These are phyloP conservation scores for Microtus pennsylvanicus DNA, from an alignment of 2,113 vertebrate species.

Conservation along the genomic window DNA sequence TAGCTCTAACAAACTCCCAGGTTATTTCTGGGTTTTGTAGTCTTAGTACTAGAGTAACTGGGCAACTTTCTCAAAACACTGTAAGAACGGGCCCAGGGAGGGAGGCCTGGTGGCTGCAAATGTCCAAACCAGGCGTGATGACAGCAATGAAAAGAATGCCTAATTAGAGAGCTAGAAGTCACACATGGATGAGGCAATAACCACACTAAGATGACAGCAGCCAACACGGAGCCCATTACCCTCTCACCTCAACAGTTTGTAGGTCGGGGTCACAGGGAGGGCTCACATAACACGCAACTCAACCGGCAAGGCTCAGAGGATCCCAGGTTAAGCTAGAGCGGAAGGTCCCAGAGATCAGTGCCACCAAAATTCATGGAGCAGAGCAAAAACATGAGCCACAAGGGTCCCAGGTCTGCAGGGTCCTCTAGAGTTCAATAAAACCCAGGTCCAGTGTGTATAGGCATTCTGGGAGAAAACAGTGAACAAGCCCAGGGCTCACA, in stretches of 20 bases:
- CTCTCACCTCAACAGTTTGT: not conserved
- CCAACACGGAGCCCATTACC: not conserved
- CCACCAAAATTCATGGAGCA: not conserved
- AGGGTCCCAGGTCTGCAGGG: rapidly evolving
- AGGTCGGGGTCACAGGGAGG: not conserved
- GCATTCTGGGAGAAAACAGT: not conserved
- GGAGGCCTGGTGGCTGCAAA: not conserved
- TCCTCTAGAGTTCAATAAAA: no score
- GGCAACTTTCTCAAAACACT: not conserved
- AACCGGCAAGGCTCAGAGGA: not conserved
- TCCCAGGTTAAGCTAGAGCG: not conserved
- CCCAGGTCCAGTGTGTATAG: not conserved
- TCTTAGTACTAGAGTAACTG: not conserved
- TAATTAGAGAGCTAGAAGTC: not conserved
- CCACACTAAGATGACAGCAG: rapidly evolving
- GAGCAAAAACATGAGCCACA: rapidly evolving
- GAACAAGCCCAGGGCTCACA: not conserved
- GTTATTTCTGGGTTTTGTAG: not conserved
- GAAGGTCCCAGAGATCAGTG: not conserved
- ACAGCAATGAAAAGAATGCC: not conserved
- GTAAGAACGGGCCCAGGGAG: not conserved
- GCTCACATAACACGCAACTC: not conserved
- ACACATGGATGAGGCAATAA: rapidly evolving
- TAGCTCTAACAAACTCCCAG: not conserved
- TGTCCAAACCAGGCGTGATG: rapidly evolving